Percentiles rank a stretch among this genome's conserved stretches.
Evolutionary conservation across 2,888 invertebrate genomes (phyloP).

Genomic region (Epinotia brunnichana): DNA sequence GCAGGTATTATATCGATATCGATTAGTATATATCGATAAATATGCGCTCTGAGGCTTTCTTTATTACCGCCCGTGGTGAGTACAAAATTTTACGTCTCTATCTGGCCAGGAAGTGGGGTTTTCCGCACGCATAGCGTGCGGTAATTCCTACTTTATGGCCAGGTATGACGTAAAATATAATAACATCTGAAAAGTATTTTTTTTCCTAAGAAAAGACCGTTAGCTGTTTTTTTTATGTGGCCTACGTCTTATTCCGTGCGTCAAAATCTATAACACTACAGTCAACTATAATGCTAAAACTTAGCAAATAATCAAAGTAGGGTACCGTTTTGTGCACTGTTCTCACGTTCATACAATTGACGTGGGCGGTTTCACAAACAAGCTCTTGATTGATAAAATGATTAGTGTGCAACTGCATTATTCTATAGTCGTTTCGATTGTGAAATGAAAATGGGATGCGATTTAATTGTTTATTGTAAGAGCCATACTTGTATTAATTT

Average conservation of each 20-base stretch:
- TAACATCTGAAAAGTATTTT: too few relatives aligned
- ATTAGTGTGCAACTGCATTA: constrained; percentile 28
- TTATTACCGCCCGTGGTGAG: too few relatives aligned
- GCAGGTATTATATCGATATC: too few relatives aligned
- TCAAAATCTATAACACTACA: background rate
- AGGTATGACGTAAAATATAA: too few relatives aligned
- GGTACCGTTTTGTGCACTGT: constrained; percentile 19
- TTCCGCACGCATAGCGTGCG: too few relatives aligned
- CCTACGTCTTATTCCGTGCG: background rate
- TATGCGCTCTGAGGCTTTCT: too few relatives aligned
- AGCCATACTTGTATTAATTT: background rate
- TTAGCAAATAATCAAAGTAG: constrained; percentile 10
- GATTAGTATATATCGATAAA: too few relatives aligned
- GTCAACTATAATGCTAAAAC: background rate
- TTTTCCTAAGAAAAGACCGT: too few relatives aligned
- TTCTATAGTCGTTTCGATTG: constrained; percentile 9
- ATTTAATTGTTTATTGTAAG: background rate
- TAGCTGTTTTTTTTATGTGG: too few relatives aligned
- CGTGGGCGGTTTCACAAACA: constrained; percentile 23
- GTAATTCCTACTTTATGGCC: too few relatives aligned
- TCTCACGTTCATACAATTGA: constrained; percentile 37
- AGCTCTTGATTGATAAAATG: constrained; percentile 32
- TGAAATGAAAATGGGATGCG: constrained; percentile 11
- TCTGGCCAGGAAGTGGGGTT: too few relatives aligned
- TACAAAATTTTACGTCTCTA: too few relatives aligned